Evolutionary conservation across 1,140 invertebrate genomes (phyloP).

Genomic region (Lepidostoma basale): DNA sequence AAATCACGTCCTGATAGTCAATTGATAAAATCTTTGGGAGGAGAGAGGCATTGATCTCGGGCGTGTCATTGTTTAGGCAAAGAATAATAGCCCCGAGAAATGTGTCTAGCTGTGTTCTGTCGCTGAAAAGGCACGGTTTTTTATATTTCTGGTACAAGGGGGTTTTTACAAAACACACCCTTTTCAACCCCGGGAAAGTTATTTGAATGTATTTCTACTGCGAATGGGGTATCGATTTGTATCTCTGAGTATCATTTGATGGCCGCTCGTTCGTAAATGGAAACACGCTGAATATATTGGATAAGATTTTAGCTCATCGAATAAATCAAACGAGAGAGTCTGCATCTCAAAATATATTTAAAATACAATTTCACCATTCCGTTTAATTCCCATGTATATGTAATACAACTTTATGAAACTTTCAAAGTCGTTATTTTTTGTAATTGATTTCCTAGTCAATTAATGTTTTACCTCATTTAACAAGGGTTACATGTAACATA

Average conservation of each 20-base stretch:
- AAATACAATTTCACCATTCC: too few species aligned
- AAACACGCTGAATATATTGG: slow-evolving; percentile 26
- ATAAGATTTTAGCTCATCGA: neutral
- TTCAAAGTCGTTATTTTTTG: too few species aligned
- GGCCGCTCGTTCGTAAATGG: slow-evolving; percentile 15
- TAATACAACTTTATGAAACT: too few species aligned
- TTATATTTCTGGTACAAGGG: neutral
- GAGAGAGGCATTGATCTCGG: neutral
- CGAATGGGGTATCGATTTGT: slow-evolving; percentile 22
- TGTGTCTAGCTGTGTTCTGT: neutral
- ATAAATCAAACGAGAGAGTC: too few species aligned
- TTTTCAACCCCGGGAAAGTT: slow-evolving; percentile 6
- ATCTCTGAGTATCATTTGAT: slow-evolving; percentile 27
- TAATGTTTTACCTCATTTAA: too few species aligned
- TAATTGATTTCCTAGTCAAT: too few species aligned
- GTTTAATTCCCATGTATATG: too few species aligned
- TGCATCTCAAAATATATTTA: too few species aligned
- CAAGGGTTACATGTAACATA: too few species aligned
- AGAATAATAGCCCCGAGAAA: neutral
- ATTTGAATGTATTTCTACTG: slow-evolving; percentile 27
- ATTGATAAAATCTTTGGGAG: neutral
- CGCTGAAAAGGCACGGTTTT: neutral
- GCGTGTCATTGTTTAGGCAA: neutral
- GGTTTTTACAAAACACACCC: neutral
- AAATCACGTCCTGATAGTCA: neutral